These are phyloP conservation scores for Matsumyia berberina DNA, from an alignment of 2,888 invertebrate species.

Conservation along the genomic window DNA sequence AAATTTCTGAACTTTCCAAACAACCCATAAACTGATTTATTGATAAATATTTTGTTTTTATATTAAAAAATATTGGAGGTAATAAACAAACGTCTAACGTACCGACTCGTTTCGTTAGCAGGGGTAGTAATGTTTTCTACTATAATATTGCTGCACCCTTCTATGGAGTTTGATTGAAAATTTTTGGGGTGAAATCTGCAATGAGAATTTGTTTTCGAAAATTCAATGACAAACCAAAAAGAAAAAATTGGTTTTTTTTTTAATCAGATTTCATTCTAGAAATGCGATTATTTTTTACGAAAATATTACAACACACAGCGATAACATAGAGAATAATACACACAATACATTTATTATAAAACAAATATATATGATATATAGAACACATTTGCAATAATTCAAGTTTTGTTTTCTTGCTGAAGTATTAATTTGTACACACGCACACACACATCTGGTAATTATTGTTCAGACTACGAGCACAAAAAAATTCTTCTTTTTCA, in stretches of 20 bases:
- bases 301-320: constrained; percentile 68
- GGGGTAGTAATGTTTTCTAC: constrained; percentile 77
- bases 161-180: constrained; percentile 76
- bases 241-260: constrained; percentile 37
- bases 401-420: constrained; percentile 9
- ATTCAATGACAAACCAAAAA: constrained; percentile 61
- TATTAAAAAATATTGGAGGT: constrained; percentile 22
- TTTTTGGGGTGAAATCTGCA: constrained; percentile 77
- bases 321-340: constrained; percentile 57
- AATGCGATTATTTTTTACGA: constrained; percentile 37
- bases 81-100: constrained; percentile 76
- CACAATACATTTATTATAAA: constrained; percentile 52
- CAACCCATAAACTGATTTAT: constrained; percentile 1
- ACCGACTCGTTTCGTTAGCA: constrained; percentile 78
- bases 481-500: constrained; percentile 40
- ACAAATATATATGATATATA: constrained; percentile 30
- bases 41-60: constrained; percentile 10
- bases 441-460: constrained; percentile 57
- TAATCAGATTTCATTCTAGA: constrained; percentile 56
- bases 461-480: constrained; percentile 68
- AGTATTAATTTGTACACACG: constrained; percentile 53
- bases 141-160: constrained; percentile 75
- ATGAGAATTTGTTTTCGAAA: constrained; percentile 73
- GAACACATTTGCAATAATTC: constrained; percentile 51
- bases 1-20: constrained; percentile 4